Evolutionary conservation across 2,888 invertebrate species (phyloP), one percentile per base, ranked within the genome.

Genomic region (Incurvaria masculella): DNA sequence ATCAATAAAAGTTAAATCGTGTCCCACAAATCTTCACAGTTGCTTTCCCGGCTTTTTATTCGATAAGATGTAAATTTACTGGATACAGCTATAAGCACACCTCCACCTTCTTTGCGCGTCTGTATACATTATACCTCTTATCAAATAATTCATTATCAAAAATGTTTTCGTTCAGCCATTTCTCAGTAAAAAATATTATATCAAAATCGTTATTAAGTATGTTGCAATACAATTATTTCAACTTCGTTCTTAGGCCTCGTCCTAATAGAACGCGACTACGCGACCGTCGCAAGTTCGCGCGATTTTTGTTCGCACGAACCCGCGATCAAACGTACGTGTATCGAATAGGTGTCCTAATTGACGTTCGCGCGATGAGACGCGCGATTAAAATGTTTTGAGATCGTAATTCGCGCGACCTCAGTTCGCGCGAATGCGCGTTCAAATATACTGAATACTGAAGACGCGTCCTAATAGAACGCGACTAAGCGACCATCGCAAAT

Each of bases 401-500:
- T 23, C n/a, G n/a, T n/a, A n/a, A 46, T 47, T 47, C 47, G 47
- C 44, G 47, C 47, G 43, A 47, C 43, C 21, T 47, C 23, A 39
- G 17, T 17, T 40, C 40, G 17, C 14, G 17, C 17, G 40, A 16
- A 16, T 40, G 40, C 14, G 17, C 14, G n/a, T 21, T 49, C 45
- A 42, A 47, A 42, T 43, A 47, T 33, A 47, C 21, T 27, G 26
- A 43, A 43, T n/a, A 44, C 17, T n/a, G 33, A 47, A 47, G 43
- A 47, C 44, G 47, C 44, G 47, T 47, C 47, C 47, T 47, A 47
- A 46, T 46, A 42, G 46, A 46, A 41, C 41, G 41, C 42, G n/a
- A n/a, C n/a, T n/a, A n/a, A n/a, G n/a, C n/a, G n/a, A n/a, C n/a
- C n/a, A n/a, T n/a, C n/a, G n/a, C n/a, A n/a, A n/a, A n/a, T n/a